Evolutionary conservation across 2,888 invertebrate genomes (phyloP).

Genomic region (Cylloceria caligata): DNA sequence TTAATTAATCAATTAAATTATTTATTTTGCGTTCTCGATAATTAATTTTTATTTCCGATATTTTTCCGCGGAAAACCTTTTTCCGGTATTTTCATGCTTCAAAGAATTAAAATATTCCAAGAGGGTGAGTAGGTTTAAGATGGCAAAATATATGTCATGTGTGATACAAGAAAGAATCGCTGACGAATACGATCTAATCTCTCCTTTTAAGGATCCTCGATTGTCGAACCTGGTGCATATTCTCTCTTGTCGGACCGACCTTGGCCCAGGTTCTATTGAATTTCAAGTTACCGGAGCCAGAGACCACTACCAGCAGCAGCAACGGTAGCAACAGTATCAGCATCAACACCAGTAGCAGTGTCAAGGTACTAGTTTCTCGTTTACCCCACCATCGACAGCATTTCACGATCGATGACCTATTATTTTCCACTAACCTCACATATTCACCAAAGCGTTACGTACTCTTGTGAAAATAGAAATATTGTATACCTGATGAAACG

Average conservation of each 20-base stretch:
- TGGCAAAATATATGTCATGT: background rate
- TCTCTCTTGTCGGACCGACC: conserved; percentile 29
- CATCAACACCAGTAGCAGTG: background rate
- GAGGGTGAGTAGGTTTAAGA: background rate
- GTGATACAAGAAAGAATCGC: background rate
- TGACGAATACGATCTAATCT: conserved; percentile 16
- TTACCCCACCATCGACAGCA: conserved; percentile 42
- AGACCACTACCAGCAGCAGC: conserved; percentile 8
- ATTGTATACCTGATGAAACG: conserved; percentile 9
- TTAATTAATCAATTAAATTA: no score
- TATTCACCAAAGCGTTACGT: conserved; percentile 29
- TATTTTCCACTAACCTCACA: conserved; percentile 38
- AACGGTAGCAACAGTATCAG: conserved; percentile 16
- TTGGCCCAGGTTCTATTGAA: conserved; percentile 47
- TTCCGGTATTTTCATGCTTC: no score
- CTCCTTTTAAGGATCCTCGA: background rate
- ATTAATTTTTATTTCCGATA: no score
- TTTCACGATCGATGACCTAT: conserved; percentile 63
- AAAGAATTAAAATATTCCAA: no score
- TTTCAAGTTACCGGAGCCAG: conserved; percentile 30
- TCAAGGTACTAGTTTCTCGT: conserved; percentile 51
- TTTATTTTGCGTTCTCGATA: no score
- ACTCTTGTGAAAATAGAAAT: conserved; percentile 24
- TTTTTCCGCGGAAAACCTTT: no score
- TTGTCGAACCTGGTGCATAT: conserved; percentile 32